Conservation (phyloP, 2,797 vertebrate species). For the Mormyrus proboscirostris region DNA sequence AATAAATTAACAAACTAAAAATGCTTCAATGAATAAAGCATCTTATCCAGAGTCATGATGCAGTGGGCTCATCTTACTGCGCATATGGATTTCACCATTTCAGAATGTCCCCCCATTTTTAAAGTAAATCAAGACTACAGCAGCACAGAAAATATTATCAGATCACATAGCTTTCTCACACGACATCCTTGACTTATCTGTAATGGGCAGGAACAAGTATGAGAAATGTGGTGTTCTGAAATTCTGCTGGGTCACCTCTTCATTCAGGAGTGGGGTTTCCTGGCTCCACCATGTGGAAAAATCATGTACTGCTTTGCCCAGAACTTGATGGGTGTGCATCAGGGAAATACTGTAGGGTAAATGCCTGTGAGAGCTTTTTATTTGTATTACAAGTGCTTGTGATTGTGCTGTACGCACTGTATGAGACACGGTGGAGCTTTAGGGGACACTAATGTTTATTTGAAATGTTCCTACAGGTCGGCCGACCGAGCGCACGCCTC, state of each 20-base stretch:
- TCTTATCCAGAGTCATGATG: background rate
- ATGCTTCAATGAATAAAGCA: background rate
- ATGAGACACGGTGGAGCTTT: background rate
- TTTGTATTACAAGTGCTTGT: background rate
- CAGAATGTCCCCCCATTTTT: background rate
- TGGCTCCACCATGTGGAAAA: background rate
- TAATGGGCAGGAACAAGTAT: background rate
- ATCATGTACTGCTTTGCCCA: background rate
- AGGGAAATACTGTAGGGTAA: background rate
- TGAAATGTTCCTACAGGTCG: slow-evolving; percentile 43
- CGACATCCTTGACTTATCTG: background rate
- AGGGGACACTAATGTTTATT: slow-evolving; percentile 56
- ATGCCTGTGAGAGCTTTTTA: background rate
- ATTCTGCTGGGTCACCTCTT: background rate
- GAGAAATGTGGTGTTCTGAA: background rate
- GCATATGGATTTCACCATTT: background rate
- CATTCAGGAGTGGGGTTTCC: background rate
- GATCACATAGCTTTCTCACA: background rate
- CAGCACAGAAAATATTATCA: background rate
- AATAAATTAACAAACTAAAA: background rate
- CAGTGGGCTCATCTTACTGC: background rate
- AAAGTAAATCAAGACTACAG: background rate
- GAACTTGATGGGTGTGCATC: background rate
- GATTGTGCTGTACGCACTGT: background rate
- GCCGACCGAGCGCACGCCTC: slow-evolving; percentile 34